Conservation (phyloP, 2,888 invertebrate genomes). For the Latrodectus elegans region DNA sequence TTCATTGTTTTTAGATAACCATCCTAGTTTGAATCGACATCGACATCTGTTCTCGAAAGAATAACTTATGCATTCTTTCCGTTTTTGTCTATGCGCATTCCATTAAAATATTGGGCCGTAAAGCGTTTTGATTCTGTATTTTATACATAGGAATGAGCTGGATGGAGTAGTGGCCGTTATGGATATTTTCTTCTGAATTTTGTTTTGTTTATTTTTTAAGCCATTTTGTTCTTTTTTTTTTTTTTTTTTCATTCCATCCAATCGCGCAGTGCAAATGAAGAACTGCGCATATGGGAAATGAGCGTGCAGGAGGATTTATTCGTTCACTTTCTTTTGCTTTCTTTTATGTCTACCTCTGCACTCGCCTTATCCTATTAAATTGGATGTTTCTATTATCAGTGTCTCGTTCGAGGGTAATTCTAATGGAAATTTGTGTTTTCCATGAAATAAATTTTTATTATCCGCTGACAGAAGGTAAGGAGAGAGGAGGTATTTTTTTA, state of each 20-base stretch:
- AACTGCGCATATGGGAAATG: slow-evolving; percentile 3
- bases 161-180: slow-evolving; percentile 47
- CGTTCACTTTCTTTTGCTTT: not conserved
- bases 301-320: not conserved
- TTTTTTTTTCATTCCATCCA: not conserved
- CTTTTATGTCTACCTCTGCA: not conserved
- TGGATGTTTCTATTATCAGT: slow-evolving; percentile 1
- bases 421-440: not conserved
- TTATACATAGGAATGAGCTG: slow-evolving; percentile 58
- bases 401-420: not conserved
- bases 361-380: not conserved
- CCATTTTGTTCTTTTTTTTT: not conserved
- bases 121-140: slow-evolving; percentile 59
- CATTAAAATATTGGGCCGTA: slow-evolving; percentile 57
- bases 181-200: slow-evolving; percentile 34
- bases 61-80: slow-evolving; percentile 57
- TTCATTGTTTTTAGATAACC: slow-evolving; percentile 52
- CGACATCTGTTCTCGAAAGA: slow-evolving; percentile 54
- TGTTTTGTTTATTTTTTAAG: not conserved
- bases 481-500: not conserved
- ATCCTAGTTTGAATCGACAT: slow-evolving; percentile 15
- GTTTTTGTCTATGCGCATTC: slow-evolving; percentile 48
- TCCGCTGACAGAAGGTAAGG: not conserved
- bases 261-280: slow-evolving; percentile 8
- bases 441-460: slow-evolving; percentile 4